Percentiles rank a stretch among this genome's conserved stretches.
Evolutionary conservation across 2,888 invertebrate genomes (phyloP).

Genomic region (Protophormia terraenovae): DNA sequence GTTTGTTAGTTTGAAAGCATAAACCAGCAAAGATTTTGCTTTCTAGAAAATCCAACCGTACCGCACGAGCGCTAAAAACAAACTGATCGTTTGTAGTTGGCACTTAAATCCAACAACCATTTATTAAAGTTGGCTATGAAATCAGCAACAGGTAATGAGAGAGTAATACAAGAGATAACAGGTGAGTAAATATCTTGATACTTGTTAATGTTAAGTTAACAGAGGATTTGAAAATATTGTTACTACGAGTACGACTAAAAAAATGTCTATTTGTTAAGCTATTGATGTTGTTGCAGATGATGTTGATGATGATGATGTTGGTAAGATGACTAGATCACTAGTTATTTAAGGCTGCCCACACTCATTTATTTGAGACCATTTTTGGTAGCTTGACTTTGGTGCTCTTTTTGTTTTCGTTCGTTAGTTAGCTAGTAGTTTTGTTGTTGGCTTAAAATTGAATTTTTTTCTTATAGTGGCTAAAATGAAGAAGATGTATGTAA

Average conservation of each 20-base stretch:
- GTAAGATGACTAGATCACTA: conserved; percentile 46
- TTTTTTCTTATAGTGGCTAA: conserved; percentile 8
- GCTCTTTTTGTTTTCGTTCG: conserved; percentile 21
- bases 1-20: conserved; percentile 56
- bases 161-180: conserved; percentile 38
- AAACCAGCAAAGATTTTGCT: conserved; percentile 58
- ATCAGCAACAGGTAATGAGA: conserved; percentile 57
- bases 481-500: conserved; percentile 42
- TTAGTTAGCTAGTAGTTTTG: neutral
- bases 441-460: conserved; percentile 1
- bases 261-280: neutral
- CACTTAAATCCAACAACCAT: conserved; percentile 52
- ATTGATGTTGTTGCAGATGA: conserved; percentile 4
- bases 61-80: conserved; percentile 67
- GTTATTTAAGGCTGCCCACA: conserved; percentile 61
- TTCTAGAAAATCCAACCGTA: conserved; percentile 69
- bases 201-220: conserved; percentile 53
- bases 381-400: conserved; percentile 60
- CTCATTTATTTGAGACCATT: conserved; percentile 55
- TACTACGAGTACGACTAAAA: neutral
- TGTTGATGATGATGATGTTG: conserved; percentile 18
- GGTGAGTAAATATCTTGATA: conserved; percentile 1
- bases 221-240: conserved; percentile 30
- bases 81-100: conserved; percentile 55
- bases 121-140: conserved; percentile 17